Evolutionary conservation across 2,888 invertebrate genomes (phyloP).

Genomic region (Ethmia dodecea): DNA sequence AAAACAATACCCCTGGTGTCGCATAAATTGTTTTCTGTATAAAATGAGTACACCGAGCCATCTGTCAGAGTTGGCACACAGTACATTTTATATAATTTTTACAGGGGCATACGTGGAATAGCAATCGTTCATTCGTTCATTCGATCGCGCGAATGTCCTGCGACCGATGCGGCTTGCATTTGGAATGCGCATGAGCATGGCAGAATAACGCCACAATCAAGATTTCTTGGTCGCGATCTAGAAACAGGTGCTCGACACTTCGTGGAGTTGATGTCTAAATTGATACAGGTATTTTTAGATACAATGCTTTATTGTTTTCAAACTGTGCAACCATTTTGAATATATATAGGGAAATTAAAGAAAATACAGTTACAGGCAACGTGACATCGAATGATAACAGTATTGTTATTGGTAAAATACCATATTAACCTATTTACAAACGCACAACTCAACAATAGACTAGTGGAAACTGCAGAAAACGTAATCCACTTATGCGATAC

Average conservation of each 20-base stretch:
- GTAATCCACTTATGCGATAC: constrained; percentile 27
- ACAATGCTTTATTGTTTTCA: no score
- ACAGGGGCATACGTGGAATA: constrained; percentile 51
- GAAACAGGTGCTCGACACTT: constrained; percentile 56
- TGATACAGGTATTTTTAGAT: no score
- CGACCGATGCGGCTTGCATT: constrained; percentile 51
- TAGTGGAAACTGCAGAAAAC: constrained; percentile 28
- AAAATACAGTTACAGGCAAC: no score
- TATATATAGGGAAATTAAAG: no score
- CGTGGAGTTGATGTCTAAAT: constrained; percentile 12
- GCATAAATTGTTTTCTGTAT: constrained; percentile 53
- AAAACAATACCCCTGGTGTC: constrained; percentile 62
- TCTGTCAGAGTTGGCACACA: constrained; percentile 50
- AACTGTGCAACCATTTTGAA: no score
- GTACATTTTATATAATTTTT: constrained; percentile 68
- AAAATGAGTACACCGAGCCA: constrained; percentile 49
- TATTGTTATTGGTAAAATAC: no score
- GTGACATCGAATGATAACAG: no score
- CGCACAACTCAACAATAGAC: constrained; percentile 17
- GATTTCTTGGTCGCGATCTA: constrained; percentile 65
- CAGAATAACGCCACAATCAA: constrained; percentile 40
- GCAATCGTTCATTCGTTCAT: constrained; percentile 35
- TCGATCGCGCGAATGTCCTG: constrained; percentile 54
- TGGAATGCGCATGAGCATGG: constrained; percentile 35
- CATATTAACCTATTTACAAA: constrained; percentile 7